Conservation (phyloP, 2,888 invertebrate species). For the Mycalesis mineus region DNA sequence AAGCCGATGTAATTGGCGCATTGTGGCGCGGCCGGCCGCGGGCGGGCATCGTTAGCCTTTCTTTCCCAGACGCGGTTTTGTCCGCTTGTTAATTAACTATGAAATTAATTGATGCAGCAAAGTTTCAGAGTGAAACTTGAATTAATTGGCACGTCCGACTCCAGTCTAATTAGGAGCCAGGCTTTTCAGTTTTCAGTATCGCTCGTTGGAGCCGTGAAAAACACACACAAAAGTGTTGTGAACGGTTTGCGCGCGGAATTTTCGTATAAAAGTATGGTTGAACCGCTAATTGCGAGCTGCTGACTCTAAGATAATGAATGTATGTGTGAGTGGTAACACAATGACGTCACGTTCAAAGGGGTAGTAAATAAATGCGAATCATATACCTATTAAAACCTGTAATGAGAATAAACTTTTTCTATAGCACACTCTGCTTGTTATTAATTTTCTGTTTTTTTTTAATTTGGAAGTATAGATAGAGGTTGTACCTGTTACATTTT, state of each 20-base stretch:
- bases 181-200: constrained; percentile 66
- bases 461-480: too few species aligned
- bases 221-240: constrained; percentile 74
- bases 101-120: constrained; percentile 79
- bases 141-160: constrained; percentile 79
- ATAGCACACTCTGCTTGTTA: too few species aligned
- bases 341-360: not conserved
- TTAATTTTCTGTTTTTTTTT: too few species aligned
- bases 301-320: constrained; percentile 22
- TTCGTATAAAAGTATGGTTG: constrained; percentile 38
- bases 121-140: constrained; percentile 78
- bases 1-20: constrained; percentile 71
- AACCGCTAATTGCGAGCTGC: constrained; percentile 35
- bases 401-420: too few species aligned
- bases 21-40: constrained; percentile 53
- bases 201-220: constrained; percentile 72
- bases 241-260: constrained; percentile 47
- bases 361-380: not conserved
- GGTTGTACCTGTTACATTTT: too few species aligned
- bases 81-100: constrained; percentile 77
- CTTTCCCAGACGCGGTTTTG: constrained; percentile 71
- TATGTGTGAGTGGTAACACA: constrained; percentile 3
- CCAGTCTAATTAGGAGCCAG: constrained; percentile 77
- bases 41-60: constrained; percentile 74
- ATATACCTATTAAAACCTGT: too few species aligned